Evolutionary conservation across 2,888 invertebrate species (phyloP).

Genomic region (Celastrina argiolus): DNA sequence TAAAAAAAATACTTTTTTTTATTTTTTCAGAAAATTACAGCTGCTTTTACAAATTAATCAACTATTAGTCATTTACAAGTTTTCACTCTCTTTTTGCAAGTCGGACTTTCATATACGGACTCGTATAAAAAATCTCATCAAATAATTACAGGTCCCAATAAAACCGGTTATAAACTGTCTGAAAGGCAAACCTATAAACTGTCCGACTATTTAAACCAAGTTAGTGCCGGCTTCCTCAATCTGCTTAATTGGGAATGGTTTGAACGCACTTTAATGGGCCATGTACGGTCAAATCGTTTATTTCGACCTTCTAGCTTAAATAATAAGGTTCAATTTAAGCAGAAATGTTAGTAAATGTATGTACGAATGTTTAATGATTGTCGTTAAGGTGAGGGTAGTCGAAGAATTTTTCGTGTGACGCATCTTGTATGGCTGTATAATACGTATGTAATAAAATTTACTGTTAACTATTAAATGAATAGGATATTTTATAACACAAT

Average conservation of each 20-base stretch:
- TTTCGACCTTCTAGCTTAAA: background rate
- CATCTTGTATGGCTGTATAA: background rate
- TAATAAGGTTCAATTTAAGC: background rate
- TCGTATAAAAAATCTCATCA: slow-evolving; percentile 13
- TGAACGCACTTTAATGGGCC: slow-evolving; percentile 50
- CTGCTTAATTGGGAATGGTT: slow-evolving; percentile 72
- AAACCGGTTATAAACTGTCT: slow-evolving; percentile 45
- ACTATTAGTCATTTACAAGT: no score
- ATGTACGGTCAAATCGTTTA: slow-evolving; percentile 27
- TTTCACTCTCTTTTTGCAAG: background rate
- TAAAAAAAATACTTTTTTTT: no score
- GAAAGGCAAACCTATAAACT: slow-evolving; percentile 58
- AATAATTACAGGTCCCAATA: slow-evolving; percentile 22
- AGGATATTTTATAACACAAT: background rate
- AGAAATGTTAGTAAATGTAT: background rate
- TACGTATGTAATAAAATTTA: background rate
- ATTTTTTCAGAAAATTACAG: no score
- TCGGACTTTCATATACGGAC: background rate
- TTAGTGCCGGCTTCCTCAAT: slow-evolving; percentile 69
- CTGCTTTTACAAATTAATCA: no score
- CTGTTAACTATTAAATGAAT: background rate
- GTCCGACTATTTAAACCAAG: slow-evolving; percentile 67
- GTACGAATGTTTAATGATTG: slow-evolving; percentile 6
- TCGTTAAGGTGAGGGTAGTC: slow-evolving; percentile 20
- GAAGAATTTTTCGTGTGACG: slow-evolving; percentile 11